Base-by-base conservation (phyloP, 2,797 vertebrate genomes). In the Malurus leucopterus region DNA sequence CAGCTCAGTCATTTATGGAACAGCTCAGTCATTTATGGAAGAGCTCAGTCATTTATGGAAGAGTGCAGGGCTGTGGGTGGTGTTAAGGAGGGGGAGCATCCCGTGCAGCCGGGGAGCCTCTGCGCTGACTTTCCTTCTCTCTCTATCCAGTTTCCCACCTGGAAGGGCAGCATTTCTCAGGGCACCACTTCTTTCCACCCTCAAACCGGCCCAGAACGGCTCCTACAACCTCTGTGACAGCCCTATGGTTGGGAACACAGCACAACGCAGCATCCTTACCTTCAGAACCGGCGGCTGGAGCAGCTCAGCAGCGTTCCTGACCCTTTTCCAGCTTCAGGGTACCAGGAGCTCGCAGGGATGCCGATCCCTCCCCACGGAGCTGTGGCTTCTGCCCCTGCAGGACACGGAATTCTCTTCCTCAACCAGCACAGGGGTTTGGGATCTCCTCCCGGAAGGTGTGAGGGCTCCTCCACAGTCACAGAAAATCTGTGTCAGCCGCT, bases 241-340 rank as follows among this genome's bases (percentile, higher is more conserved):
- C 49, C 8, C 49, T 7, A 4, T 15, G 16, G 24, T 21, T 38
- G 63, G 21, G 30, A 84, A 6, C 20, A 3, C 26, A n/a, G 36
- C 4, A 5, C 41, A 59, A 9, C 4, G 2, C 4, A 0, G 0
- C 0, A 7, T 50, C 38, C 59, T 79, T 71, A 88, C 86, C 86
- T 79, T 57, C 8, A 3, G 2, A 46, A 1, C 21, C 0, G 71
- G 0, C 1, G 1, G 3, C 3, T 8, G 59, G 12, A n/a, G 76
- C 83, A 16, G 59, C 88, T 18, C 41, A 2, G 51, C 26, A 1
- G 21, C 0, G 9, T 6, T 4, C 2, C 30, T 0, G 41, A 53
- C 62, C 50, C 8, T 72, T 13, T 8, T 38, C 68, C 84, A 3
- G 43, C 53, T 8, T n/a, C 22, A 1, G 41, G 38, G 16, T 29